Percentiles rank a stretch among this genome's conserved stretches.
Conservation (phyloP, 2,113 vertebrate species). For the Dicentrarchus labrax region DNA sequence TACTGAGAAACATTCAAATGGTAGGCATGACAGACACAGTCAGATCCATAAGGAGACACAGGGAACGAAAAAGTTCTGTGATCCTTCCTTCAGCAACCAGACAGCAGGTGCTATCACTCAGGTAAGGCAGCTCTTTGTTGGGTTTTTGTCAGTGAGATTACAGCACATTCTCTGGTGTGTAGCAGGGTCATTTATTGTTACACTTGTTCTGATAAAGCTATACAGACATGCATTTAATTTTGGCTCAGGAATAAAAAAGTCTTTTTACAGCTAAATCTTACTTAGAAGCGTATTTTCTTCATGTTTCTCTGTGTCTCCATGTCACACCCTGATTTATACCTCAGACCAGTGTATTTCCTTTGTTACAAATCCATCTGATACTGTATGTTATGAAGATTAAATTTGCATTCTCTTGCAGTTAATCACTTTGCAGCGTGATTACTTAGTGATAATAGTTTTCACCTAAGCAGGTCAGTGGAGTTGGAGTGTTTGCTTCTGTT, state of each 20-base stretch:
- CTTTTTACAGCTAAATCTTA: too few relatives aligned
- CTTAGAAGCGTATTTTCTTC: too few relatives aligned
- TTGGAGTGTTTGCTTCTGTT: slow-evolving; percentile 1
- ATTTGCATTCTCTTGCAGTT: background rate
- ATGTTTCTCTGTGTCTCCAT: background rate
- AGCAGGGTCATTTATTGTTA: background rate
- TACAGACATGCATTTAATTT: background rate
- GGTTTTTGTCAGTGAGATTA: background rate
- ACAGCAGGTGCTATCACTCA: slow-evolving; percentile 28
- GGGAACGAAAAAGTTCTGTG: slow-evolving; percentile 53
- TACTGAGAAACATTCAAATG: slow-evolving; percentile 4
- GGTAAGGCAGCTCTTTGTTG: slow-evolving; percentile 45
- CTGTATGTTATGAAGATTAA: background rate
- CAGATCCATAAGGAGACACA: slow-evolving; percentile 14
- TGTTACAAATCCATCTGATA: background rate
- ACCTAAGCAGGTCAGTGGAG: background rate
- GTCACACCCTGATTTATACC: background rate
- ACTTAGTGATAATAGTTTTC: background rate
- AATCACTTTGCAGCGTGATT: slow-evolving; percentile 6
- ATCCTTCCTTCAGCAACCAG: slow-evolving; percentile 54
- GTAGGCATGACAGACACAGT: background rate
- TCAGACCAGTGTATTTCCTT: background rate
- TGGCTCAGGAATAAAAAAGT: background rate
- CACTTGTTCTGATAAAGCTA: too few relatives aligned
- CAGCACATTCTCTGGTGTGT: background rate